Percentiles rank a stretch among this genome's conserved stretches.
phyloP scores from a whole-genome alignment of 1,140 invertebrate species.

The Cecropterus lyciades region DNA sequence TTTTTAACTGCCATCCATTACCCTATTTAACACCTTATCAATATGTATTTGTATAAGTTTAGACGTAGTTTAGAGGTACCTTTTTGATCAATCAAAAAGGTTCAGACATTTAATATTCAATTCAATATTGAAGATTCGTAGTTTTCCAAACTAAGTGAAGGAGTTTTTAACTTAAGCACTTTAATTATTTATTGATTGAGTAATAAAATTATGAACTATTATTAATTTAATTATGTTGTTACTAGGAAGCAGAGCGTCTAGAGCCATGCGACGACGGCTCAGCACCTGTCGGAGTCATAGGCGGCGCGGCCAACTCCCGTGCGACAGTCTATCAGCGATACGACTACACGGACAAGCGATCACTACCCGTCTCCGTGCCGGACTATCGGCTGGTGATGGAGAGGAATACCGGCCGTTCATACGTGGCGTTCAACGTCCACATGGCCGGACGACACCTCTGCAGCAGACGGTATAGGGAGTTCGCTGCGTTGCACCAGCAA shows the following conservation, averaged over 20 bases:
- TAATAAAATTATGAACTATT: too few relatives aligned
- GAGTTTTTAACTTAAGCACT: too few relatives aligned
- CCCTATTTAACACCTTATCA: too few relatives aligned
- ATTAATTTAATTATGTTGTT: conserved; percentile 33
- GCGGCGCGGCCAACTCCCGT: conserved; percentile 70
- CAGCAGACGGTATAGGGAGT: conserved; percentile 97
- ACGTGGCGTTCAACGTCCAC: conserved; percentile 99
- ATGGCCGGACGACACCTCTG: conserved; percentile 99
- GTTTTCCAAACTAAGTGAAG: too few relatives aligned
- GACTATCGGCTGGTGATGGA: conserved; percentile 87
- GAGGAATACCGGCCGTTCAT: conserved; percentile 92
- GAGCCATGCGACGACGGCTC: conserved; percentile 95
- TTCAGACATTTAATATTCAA: too few relatives aligned
- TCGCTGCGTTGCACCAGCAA: conserved; percentile 94
- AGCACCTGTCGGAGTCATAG: conserved; percentile 92
- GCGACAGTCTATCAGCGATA: conserved; percentile 71
- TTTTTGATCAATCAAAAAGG: too few relatives aligned
- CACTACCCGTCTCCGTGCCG: conserved; percentile 98
- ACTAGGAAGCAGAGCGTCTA: conserved; percentile 92
- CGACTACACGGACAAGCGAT: conserved; percentile 99
- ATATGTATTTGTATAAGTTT: too few relatives aligned
- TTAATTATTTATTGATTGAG: not conserved
- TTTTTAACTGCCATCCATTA: too few relatives aligned
- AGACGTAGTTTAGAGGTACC: too few relatives aligned
- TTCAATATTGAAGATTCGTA: too few relatives aligned